Percentiles rank a stretch among this genome's conserved stretches.
These are phyloP conservation scores for Leptinotarsa undecemlineata DNA, from an alignment of 1,140 invertebrate genomes.

Conservation along the genomic window DNA sequence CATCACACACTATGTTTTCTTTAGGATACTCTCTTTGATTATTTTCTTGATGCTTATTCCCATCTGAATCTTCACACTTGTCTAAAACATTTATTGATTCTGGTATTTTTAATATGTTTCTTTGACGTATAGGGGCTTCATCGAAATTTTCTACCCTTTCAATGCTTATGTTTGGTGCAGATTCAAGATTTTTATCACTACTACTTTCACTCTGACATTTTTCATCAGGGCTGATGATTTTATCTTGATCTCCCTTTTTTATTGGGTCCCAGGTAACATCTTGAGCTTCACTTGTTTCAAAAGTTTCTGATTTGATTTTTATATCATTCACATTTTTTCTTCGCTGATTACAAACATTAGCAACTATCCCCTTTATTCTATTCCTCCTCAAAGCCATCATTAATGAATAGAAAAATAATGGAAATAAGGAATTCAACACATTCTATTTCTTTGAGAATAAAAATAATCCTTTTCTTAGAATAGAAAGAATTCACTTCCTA, in stretches of 20 bases:
- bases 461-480: no score
- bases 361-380: conserved; percentile 50
- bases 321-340: conserved; percentile 37
- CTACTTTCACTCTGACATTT: no score
- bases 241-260: no score
- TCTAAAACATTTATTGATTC: neutral
- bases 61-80: neutral
- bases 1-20: neutral
- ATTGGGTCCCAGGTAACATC: no score
- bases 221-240: no score
- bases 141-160: no score
- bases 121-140: neutral
- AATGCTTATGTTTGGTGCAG: no score
- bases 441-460: no score
- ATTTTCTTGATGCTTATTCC: neutral
- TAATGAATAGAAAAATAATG: neutral
- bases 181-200: no score
- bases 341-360: conserved; percentile 50
- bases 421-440: no score
- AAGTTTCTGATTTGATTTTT: conserved; percentile 22
- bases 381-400: conserved; percentile 41
- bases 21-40: neutral
- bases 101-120: neutral
- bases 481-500: no score
- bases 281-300: no score